These are phyloP conservation scores for Megathymus violae DNA, from an alignment of 1,140 invertebrate species.

Conservation along the genomic window DNA sequence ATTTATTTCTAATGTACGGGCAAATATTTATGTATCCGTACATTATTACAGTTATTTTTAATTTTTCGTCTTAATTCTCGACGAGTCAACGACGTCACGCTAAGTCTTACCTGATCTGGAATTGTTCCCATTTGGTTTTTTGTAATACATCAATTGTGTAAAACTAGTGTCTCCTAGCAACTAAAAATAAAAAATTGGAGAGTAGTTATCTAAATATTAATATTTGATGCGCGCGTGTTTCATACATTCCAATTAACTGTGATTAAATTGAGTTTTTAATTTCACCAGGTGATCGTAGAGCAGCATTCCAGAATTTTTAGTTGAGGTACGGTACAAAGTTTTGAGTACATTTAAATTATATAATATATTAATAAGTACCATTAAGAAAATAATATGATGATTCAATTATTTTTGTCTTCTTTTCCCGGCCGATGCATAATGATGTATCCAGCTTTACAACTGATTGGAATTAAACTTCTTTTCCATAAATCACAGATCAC, in stretches of 20 bases:
- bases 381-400: constrained; percentile 55
- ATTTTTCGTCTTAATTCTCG: no score
- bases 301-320: background rate
- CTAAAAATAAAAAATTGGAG: no score
- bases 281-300: constrained; percentile 12
- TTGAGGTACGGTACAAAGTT: background rate
- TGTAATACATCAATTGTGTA: no score
- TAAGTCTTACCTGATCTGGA: no score
- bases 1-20: no score
- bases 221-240: background rate
- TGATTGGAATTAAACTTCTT: constrained; percentile 32
- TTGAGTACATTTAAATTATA: no score
- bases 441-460: constrained; percentile 54
- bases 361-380: no score
- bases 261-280: constrained; percentile 11
- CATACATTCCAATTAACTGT: background rate
- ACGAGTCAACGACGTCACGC: no score
- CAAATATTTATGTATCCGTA: no score
- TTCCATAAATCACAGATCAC: background rate
- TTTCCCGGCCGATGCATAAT: constrained; percentile 79
- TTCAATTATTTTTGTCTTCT: constrained; percentile 74
- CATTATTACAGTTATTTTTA: no score
- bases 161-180: no score
- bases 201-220: background rate
- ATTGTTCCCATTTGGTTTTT: no score